Percentiles rank a stretch among this genome's conserved stretches.
Conservation (phyloP, 2,888 invertebrate species). For the Scaptomyza caliginosa region DNA sequence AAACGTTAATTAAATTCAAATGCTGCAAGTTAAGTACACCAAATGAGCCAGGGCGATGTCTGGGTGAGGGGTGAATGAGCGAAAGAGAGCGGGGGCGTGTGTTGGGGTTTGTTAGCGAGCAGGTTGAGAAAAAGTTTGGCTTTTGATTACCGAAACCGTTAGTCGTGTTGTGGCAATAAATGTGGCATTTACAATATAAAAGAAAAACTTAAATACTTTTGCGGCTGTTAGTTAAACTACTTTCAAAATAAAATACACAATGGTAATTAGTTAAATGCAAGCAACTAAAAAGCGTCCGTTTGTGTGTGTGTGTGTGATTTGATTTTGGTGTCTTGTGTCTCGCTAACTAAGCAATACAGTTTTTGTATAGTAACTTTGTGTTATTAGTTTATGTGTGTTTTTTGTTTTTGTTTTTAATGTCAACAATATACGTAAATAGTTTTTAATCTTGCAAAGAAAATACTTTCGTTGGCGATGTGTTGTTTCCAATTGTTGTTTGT, state of each 20-base stretch:
- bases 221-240: slow-evolving; percentile 29
- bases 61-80: neutral
- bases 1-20: slow-evolving; percentile 52
- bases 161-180: slow-evolving; percentile 14
- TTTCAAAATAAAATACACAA: slow-evolving; percentile 24
- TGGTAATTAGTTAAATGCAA: slow-evolving; percentile 48
- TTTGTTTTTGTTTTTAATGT: slow-evolving; percentile 23
- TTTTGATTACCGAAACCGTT: slow-evolving; percentile 47
- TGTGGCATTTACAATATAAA: slow-evolving; percentile 12
- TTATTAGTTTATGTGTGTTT: slow-evolving; percentile 40
- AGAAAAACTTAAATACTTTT: slow-evolving; percentile 44
- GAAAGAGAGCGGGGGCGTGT: neutral
- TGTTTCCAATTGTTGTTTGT: slow-evolving; percentile 54
- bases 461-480: slow-evolving; percentile 79
- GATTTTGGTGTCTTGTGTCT: slow-evolving; percentile 29
- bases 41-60: slow-evolving; percentile 6
- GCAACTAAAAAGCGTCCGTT: slow-evolving; percentile 58
- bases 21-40: slow-evolving; percentile 38
- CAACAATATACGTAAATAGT: slow-evolving; percentile 65
- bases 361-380: slow-evolving; percentile 54
- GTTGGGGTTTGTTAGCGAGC: slow-evolving; percentile 4
- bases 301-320: slow-evolving; percentile 41
- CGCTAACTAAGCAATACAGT: slow-evolving; percentile 49
- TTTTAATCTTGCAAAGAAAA: slow-evolving; percentile 71
- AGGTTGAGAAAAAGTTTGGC: slow-evolving; percentile 17